Base-by-base conservation (phyloP, 1,140 invertebrate species). In the Ceratina australensis region DNA sequence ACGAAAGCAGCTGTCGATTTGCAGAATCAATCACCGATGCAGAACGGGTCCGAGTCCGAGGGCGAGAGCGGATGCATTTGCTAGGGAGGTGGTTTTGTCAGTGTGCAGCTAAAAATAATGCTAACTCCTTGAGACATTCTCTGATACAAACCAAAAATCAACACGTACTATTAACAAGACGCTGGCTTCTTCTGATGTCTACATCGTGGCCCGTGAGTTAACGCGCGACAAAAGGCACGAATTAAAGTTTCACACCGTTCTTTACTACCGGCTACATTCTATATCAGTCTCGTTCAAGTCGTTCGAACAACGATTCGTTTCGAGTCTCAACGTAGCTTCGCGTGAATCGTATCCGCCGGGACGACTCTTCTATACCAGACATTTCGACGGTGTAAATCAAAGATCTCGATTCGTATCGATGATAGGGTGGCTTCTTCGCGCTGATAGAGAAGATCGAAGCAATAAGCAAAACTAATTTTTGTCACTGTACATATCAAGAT, bases 1-100 rank as follows among this genome's bases (percentile, higher is more conserved):
- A 89, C 79, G 87, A 89, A 90, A 83, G 73, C 92, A 96, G 95
- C 95, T 92, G 96, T 96, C 88, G 95, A 96, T 90, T 93, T 96
- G 87, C 95, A 96, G 93, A 96, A 95, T 85, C 95, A 96, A 92
- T 94, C 95, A 75, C 93, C 95, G 79, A 93, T 95, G 91, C 95
- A 95, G 90, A 93, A 92, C 72, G 94, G 94, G 79, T 94, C 95
- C 84, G 95, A 95, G 84, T 95, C 95, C 84, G 95, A 96, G 87
- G 94, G 94, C 82, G 96, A 97, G 89, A 94, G 95, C 79, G 95
- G 95, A 86, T 97, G 96, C 91, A 95, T 96, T 92, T 97, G 96
- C 93, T 97, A 94, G 94, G 84, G 84, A 75, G 81, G 78, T 77
- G 79, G 54, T 84, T 72, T 15, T 68, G 28, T 81, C 49, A 54